phyloP scores from a whole-genome alignment of 2,888 invertebrate species.

The Parthenolecanium corni region DNA sequence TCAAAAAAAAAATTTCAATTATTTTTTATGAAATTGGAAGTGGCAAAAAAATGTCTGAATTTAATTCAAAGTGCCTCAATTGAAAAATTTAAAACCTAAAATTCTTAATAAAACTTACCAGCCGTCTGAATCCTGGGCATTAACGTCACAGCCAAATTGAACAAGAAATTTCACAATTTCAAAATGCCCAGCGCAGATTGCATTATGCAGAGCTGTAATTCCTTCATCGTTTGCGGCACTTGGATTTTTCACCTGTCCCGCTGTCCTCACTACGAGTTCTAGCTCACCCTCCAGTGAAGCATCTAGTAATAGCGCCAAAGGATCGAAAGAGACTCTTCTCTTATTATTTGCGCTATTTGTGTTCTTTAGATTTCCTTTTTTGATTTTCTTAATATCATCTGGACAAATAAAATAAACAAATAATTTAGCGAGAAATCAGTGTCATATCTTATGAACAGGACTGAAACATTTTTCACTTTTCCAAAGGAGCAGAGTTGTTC shows the following conservation, averaged over 20 bases:
- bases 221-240: conserved; percentile 98
- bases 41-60: too few relatives aligned
- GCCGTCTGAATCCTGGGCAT: conserved; percentile 96
- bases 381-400: conserved; percentile 36
- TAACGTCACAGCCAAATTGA: conserved; percentile 96
- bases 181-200: conserved; percentile 97
- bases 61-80: background rate
- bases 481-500: too few relatives aligned
- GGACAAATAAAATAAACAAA: background rate
- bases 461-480: too few relatives aligned
- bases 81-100: background rate
- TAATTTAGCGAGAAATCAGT: background rate
- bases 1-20: too few relatives aligned
- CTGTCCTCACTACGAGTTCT: conserved; percentile 90
- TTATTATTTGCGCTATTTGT: conserved; percentile 32
- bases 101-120: conserved; percentile 48
- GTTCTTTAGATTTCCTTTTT: conserved; percentile 66
- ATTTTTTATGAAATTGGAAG: too few relatives aligned
- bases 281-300: conserved; percentile 96
- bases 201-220: conserved; percentile 97
- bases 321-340: conserved; percentile 91
- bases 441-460: too few relatives aligned
- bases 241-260: conserved; percentile 79
- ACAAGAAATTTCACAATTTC: conserved; percentile 97
- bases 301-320: conserved; percentile 86